Conservation (phyloP, 2,888 invertebrate species). For the Andrena dorsata region DNA sequence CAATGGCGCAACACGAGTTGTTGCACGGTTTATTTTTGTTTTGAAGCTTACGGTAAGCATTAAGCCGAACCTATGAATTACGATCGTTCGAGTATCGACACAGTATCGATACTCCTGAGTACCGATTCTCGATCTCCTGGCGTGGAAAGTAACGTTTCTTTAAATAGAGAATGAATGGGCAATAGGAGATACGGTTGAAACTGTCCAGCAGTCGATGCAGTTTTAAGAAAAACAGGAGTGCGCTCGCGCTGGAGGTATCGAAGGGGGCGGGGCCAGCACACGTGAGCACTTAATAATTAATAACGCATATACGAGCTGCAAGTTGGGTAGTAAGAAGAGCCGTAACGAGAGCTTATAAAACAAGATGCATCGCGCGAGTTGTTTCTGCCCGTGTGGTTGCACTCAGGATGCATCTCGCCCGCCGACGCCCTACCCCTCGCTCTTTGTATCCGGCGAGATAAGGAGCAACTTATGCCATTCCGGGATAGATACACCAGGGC, state of each 20-base stretch:
- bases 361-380: constrained; percentile 10
- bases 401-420: constrained; percentile 27
- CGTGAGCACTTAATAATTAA: constrained; percentile 31
- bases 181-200: not conserved
- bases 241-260: not conserved
- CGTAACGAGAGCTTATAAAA: constrained; percentile 28
- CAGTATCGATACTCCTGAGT: too few species aligned
- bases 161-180: too few species aligned
- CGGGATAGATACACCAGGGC: not conserved
- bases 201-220: not conserved
- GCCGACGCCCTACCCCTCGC: constrained; percentile 10
- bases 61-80: not conserved
- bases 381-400: not conserved
- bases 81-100: too few species aligned
- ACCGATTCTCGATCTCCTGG: not conserved
- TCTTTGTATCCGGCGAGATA: constrained; percentile 43
- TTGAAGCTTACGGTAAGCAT: constrained; percentile 27
- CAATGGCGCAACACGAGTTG: too few species aligned
- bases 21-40: constrained; percentile 55
- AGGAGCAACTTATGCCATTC: constrained; percentile 33
- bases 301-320: not conserved
- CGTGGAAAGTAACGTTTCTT: constrained; percentile 8
- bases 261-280: not conserved
- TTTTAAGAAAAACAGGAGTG: not conserved
- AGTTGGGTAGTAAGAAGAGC: constrained; percentile 15